phyloP scores from a whole-genome alignment of 2,797 vertebrate genomes.

The Ibycter americanus region DNA sequence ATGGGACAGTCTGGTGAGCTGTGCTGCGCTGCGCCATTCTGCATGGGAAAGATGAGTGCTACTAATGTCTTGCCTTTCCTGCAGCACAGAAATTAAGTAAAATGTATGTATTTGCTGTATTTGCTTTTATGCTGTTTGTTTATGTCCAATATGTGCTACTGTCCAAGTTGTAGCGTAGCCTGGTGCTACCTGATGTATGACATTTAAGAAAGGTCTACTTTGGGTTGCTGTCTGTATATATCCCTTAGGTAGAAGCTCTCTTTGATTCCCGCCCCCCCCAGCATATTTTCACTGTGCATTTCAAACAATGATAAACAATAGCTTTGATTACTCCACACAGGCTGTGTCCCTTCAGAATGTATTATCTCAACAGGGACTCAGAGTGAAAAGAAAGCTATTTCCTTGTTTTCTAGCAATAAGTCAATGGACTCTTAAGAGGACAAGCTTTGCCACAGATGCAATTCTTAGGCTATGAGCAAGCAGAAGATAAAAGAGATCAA shows the following conservation, averaged over 20 bases:
- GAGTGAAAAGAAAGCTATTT: slow-evolving; percentile 70
- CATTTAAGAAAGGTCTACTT: background rate
- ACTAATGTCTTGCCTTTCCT: background rate
- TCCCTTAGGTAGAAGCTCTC: background rate
- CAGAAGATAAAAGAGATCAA: slow-evolving; percentile 67
- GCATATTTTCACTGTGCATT: slow-evolving; percentile 20
- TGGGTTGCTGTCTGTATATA: background rate
- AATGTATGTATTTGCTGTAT: background rate
- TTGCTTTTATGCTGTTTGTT: background rate
- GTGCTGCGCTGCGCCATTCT: background rate
- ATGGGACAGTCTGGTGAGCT: background rate
- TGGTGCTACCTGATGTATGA: background rate
- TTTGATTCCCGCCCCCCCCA: background rate
- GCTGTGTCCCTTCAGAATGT: slow-evolving; percentile 64
- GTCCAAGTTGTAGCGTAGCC: background rate
- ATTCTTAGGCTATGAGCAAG: slow-evolving; percentile 52
- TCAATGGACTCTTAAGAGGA: slow-evolving; percentile 56
- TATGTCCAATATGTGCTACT: background rate
- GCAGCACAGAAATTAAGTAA: background rate
- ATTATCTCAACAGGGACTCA: slow-evolving; percentile 49
- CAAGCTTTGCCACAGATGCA: slow-evolving; percentile 61
- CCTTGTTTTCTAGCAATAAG: slow-evolving; percentile 67
- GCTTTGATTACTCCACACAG: slow-evolving; percentile 24
- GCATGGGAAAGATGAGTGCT: background rate
- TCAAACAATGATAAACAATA: slow-evolving; percentile 66